Evolutionary conservation across 2,888 invertebrate species (phyloP), one percentile per base, ranked within the genome.

Genomic region (Micoletzkya japonica): DNA sequence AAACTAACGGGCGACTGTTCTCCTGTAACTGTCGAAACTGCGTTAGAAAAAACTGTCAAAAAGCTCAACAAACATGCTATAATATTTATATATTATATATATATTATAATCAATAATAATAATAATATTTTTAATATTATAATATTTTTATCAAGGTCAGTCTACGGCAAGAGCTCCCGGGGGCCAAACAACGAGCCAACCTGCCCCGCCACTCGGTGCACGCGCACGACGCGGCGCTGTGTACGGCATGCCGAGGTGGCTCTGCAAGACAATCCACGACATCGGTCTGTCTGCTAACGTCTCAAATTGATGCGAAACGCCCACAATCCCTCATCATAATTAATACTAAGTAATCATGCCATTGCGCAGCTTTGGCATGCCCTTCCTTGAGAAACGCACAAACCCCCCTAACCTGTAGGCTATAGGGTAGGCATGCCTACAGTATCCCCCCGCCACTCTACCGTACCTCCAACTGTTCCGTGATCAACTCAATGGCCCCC

Each of bases 401-500:
- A n/a, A n/a, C n/a, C 14, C 56, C 26, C 56, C 10, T 10, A 14
- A 44, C 44, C 20, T 20, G 20, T 20, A 10, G 44, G 20, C 10
- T 14, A 10, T 44, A 44, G 14, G 44, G 44, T 44, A 44, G 10
- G 20, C 56, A 56, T 2, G 2, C 2, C 37, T 49, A 61, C 44
- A 4, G 49, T 60, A 44, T n/a, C 28, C 49, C 4, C 28, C 17
- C 26, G n/a, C n/a, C n/a, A n/a, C n/a, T n/a, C n/a, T n/a, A 34
- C 1, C 54, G 3, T 28, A 66, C 77, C 58, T 79, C 79, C 49
- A 79, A 66, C 36, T 75, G 73, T 54, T 79, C 79, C 39, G 74
- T 76, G 58, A 79, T 77, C 24, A 75, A 61, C 67, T 79, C 79
- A 32, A 79, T 76, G 4, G 76, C 75, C 2, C 74, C 77, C 17